A percentile compares a stretch with the other conserved stretches of the same genome.
Evolutionary conservation across 1,140 invertebrate species (phyloP).

Genomic region (Calephelis virginiensis): DNA sequence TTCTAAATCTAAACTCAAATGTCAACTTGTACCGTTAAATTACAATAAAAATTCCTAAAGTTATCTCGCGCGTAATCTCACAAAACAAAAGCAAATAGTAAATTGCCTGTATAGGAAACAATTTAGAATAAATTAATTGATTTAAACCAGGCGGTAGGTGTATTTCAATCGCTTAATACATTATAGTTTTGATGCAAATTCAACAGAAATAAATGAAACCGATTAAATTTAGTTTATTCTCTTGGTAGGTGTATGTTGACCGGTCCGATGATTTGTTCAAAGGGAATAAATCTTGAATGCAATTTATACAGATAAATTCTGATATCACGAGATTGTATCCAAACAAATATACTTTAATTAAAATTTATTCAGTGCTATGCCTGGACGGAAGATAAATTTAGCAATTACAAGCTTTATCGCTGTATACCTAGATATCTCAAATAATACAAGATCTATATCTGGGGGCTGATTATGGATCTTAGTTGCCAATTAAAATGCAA

Average conservation of each 20-base stretch:
- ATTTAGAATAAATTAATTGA: slow-evolving; percentile 15
- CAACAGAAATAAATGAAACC: slow-evolving; percentile 26
- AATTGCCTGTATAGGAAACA: neutral
- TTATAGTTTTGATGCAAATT: slow-evolving; percentile 23
- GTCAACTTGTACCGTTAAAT: neutral
- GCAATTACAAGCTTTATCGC: slow-evolving; percentile 22
- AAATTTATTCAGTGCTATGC: slow-evolving; percentile 24
- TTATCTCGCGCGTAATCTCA: neutral
- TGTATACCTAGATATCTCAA: slow-evolving; percentile 14
- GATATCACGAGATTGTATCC: slow-evolving; percentile 23
- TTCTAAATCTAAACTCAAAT: no score
- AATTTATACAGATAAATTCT: slow-evolving; percentile 26
- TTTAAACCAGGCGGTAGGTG: slow-evolving; percentile 7
- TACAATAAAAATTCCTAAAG: neutral
- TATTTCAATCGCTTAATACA: slow-evolving; percentile 19
- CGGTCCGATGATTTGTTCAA: slow-evolving; percentile 25
- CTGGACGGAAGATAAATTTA: slow-evolving; percentile 24
- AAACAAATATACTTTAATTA: slow-evolving; percentile 26
- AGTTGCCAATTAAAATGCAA: no score
- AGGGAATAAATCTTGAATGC: slow-evolving; percentile 23
- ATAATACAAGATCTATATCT: slow-evolving; percentile 9
- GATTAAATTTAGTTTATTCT: slow-evolving; percentile 25
- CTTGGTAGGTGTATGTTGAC: slow-evolving; percentile 22
- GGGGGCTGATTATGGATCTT: no score
- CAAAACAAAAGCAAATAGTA: neutral